phyloP scores from a whole-genome alignment of 2,797 vertebrate genomes.

The Coluber constrictor region DNA sequence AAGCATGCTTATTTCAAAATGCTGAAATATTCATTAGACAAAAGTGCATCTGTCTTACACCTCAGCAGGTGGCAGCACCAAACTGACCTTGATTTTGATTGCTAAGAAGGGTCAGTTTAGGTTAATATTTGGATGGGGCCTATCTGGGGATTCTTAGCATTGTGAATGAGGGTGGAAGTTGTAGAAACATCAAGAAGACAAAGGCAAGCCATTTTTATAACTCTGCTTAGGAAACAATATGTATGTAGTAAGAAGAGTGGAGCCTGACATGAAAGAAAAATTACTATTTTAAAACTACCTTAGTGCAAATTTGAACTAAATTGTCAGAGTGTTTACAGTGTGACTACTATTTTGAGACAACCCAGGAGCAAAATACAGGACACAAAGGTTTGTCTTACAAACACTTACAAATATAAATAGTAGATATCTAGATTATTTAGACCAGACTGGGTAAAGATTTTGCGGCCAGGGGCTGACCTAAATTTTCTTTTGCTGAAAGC shows the following conservation, averaged over 20 bases:
- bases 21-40: neutral
- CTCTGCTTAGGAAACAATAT: neutral
- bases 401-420: neutral
- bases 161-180: neutral
- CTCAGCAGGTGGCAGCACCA: neutral
- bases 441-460: neutral
- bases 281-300: neutral
- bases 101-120: neutral
- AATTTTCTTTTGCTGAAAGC: neutral
- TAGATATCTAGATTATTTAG: slow-evolving; percentile 8
- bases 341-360: too few relatives aligned
- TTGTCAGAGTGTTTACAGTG: too few relatives aligned
- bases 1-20: neutral
- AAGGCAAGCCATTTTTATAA: neutral
- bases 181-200: neutral
- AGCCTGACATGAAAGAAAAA: neutral
- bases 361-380: too few relatives aligned
- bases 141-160: neutral
- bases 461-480: neutral
- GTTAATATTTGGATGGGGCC: neutral
- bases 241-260: neutral
- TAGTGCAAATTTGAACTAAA: neutral
- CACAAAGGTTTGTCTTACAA: too few relatives aligned
- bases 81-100: neutral
- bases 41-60: neutral